Evolutionary conservation across 2,797 vertebrate species (phyloP).

Genomic region (Philypnodon macrostomus): DNA sequence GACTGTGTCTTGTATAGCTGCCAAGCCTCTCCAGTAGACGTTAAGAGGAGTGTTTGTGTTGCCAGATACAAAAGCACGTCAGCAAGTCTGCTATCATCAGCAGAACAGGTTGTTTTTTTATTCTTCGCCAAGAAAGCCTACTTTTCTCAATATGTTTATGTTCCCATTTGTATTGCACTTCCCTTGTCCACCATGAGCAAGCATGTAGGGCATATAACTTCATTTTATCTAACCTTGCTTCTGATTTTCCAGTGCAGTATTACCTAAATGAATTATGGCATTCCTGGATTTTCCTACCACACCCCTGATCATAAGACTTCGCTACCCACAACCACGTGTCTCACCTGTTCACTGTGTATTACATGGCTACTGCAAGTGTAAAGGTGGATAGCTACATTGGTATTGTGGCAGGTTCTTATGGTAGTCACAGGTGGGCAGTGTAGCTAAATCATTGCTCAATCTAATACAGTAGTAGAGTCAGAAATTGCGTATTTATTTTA

Average conservation of each 20-base stretch:
- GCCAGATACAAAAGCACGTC: neutral
- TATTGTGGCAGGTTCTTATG: no score
- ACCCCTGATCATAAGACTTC: slow-evolving; percentile 9
- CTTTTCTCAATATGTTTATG: neutral
- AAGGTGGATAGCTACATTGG: neutral
- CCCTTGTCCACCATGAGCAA: no score
- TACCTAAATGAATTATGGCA: neutral
- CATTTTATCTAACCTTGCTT: neutral
- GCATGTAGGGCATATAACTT: neutral
- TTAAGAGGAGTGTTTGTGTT: neutral
- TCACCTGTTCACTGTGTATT: neutral
- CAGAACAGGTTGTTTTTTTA: neutral
- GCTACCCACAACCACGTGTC: neutral
- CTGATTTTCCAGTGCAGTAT: neutral
- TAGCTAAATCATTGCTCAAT: no score
- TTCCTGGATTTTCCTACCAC: slow-evolving; percentile 19
- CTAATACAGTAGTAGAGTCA: no score
- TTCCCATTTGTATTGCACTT: neutral
- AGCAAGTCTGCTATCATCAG: slow-evolving; percentile 18
- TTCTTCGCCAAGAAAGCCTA: neutral
- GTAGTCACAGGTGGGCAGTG: no score
- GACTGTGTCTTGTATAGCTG: neutral
- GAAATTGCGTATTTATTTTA: no score
- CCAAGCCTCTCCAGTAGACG: neutral
- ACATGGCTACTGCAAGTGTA: neutral